A percentile compares a stretch with the other conserved stretches of the same genome.
Conservation (phyloP, 2,113 vertebrate genomes). For the Nycticorax nycticorax region DNA sequence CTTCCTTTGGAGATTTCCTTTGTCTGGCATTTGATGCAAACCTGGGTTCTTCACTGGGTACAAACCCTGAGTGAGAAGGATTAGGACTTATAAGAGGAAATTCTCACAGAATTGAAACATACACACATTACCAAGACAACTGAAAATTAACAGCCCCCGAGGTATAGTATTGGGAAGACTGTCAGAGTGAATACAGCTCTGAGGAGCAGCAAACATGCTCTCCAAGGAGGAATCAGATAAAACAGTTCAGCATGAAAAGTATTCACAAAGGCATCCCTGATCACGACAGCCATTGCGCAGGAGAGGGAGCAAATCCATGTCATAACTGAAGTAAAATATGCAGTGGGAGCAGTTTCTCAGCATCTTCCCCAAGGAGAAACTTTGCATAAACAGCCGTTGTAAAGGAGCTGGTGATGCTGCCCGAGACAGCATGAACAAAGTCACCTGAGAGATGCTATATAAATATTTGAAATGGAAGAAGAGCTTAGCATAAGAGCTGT, state of each 20-base stretch:
- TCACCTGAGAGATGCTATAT: not conserved
- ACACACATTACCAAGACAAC: not conserved
- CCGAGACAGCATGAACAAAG: not conserved
- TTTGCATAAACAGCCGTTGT: not conserved
- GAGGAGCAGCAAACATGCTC: not conserved
- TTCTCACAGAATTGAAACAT: not conserved
- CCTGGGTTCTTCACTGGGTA: not conserved
- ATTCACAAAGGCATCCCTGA: not conserved
- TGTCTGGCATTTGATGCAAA: not conserved
- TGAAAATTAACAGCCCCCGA: not conserved
- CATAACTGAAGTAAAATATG: not conserved
- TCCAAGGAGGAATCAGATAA: conserved; percentile 25
- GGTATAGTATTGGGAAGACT: not conserved
- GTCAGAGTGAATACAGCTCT: not conserved
- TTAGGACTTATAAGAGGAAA: not conserved
- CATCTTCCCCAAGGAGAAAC: not conserved
- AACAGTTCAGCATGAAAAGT: not conserved
- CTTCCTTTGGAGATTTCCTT: not conserved
- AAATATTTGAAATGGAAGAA: conserved; percentile 22
- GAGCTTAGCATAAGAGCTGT: not conserved
- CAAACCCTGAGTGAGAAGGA: not conserved
- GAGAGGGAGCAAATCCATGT: conserved; percentile 5
- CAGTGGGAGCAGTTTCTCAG: not conserved
- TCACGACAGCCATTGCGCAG: not conserved
- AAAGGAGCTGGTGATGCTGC: not conserved